Percentiles rank a stretch among this genome's conserved stretches.
phyloP scores from a whole-genome alignment of 1,140 invertebrate genomes.

The Homalodisca vitripennis region DNA sequence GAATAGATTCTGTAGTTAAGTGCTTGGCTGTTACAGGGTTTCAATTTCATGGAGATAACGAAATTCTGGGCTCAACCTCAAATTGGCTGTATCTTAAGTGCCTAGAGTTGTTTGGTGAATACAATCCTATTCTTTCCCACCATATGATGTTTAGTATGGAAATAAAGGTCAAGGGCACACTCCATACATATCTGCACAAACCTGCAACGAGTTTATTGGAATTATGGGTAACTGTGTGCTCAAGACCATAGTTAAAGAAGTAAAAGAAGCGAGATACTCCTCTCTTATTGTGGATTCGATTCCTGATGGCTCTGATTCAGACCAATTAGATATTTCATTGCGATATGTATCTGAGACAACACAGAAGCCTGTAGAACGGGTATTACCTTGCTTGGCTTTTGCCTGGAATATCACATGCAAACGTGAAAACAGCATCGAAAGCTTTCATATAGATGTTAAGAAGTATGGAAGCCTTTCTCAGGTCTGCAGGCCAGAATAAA shows the following conservation, averaged over 20 bases:
- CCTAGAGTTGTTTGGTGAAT: constrained; percentile 30
- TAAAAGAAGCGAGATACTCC: constrained; percentile 41
- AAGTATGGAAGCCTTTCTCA: too few relatives aligned
- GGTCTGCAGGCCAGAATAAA: too few relatives aligned
- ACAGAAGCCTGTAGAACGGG: too few relatives aligned
- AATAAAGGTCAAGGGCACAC: constrained; percentile 35
- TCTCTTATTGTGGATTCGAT: constrained; percentile 42
- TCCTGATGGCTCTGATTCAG: constrained; percentile 30
- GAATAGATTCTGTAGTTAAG: constrained; percentile 33
- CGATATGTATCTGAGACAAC: not conserved
- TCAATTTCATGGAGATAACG: constrained; percentile 32
- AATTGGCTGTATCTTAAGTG: constrained; percentile 22
- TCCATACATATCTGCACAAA: constrained; percentile 34
- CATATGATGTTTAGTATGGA: constrained; percentile 32
- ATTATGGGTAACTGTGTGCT: constrained; percentile 34
- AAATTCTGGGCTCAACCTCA: constrained; percentile 29
- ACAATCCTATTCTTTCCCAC: too few relatives aligned
- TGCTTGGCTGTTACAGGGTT: constrained; percentile 33
- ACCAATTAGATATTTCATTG: not conserved
- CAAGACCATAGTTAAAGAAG: constrained; percentile 34
- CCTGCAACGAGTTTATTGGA: constrained; percentile 36
- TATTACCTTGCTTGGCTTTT: too few relatives aligned
- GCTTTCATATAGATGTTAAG: too few relatives aligned
- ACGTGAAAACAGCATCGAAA: too few relatives aligned
- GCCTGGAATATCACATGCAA: too few relatives aligned